Conservation (phyloP, 2,888 invertebrate species). For the Siphonodentalium dalli region DNA sequence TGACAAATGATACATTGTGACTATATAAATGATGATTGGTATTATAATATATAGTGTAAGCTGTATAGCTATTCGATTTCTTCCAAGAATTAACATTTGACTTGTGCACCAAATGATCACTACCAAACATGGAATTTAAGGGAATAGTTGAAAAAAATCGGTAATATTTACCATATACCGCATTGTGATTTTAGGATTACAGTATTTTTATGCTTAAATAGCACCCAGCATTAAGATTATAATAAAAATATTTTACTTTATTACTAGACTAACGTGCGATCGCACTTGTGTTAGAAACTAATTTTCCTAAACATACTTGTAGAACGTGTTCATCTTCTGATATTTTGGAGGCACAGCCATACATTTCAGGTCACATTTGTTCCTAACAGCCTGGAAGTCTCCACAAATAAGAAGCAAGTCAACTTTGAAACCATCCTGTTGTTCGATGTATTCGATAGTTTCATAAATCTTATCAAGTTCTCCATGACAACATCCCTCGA, state of each 20-base stretch:
- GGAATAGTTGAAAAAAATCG: not conserved
- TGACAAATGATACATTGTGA: no score
- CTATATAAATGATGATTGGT: no score
- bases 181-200: no score
- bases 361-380: constrained; percentile 83
- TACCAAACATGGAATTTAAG: no score
- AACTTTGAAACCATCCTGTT: constrained; percentile 77
- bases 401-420: constrained; percentile 96
- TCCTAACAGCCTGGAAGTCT: constrained; percentile 95
- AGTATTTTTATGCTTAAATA: no score
- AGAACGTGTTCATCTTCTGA: constrained; percentile 86
- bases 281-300: not conserved
- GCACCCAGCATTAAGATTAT: not conserved
- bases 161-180: no score
- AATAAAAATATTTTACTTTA: not conserved
- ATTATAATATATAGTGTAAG: no score
- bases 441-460: constrained; percentile 79
- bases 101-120: no score
- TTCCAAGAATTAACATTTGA: no score
- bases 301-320: constrained; percentile 74
- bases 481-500: constrained; percentile 98
- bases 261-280: not conserved
- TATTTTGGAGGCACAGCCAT: constrained; percentile 98
- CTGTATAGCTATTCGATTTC: no score
- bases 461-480: constrained; percentile 95